Evolutionary conservation across 2,888 invertebrate genomes (phyloP).

Genomic region (Parasteatoda lunata): DNA sequence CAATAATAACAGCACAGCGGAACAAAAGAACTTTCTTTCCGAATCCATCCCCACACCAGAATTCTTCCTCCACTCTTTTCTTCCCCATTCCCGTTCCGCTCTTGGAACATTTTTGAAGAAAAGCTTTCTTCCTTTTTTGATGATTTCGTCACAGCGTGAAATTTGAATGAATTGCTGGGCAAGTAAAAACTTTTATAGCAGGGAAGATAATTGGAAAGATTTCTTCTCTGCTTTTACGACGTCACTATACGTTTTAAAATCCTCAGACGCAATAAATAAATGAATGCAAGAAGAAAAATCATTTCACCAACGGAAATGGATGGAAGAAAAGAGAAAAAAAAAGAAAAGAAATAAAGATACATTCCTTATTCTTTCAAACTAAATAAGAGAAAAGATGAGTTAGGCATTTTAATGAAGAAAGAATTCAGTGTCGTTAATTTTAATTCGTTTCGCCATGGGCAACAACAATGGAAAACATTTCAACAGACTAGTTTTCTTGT

Average conservation of each 20-base stretch:
- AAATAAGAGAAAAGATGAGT: slow-evolving; percentile 7
- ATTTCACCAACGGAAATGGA: neutral
- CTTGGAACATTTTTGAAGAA: neutral
- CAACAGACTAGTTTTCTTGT: neutral
- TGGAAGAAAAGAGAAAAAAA: neutral
- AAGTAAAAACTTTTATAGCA: slow-evolving; percentile 23
- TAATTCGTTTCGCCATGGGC: slow-evolving; percentile 27
- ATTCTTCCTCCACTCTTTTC: neutral
- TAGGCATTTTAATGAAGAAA: slow-evolving; percentile 51
- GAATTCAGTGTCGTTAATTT: slow-evolving; percentile 26
- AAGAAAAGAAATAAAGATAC: neutral
- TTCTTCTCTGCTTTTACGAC: slow-evolving; percentile 11
- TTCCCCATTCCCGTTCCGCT: neutral
- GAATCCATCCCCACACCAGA: neutral
- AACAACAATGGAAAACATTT: slow-evolving; percentile 24
- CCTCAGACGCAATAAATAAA: slow-evolving; percentile 36
- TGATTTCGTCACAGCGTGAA: slow-evolving; percentile 63
- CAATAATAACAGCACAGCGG: slow-evolving; percentile 34
- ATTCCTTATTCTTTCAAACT: neutral
- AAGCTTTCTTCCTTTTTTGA: slow-evolving; percentile 35
- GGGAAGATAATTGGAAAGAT: slow-evolving; percentile 54
- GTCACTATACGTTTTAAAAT: slow-evolving; percentile 22
- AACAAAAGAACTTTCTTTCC: slow-evolving; percentile 54
- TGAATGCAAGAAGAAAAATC: neutral
- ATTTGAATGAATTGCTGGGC: slow-evolving; percentile 60